Base-by-base conservation (phyloP, 2,797 vertebrate genomes). In the Pteronotus mesoamericanus region DNA sequence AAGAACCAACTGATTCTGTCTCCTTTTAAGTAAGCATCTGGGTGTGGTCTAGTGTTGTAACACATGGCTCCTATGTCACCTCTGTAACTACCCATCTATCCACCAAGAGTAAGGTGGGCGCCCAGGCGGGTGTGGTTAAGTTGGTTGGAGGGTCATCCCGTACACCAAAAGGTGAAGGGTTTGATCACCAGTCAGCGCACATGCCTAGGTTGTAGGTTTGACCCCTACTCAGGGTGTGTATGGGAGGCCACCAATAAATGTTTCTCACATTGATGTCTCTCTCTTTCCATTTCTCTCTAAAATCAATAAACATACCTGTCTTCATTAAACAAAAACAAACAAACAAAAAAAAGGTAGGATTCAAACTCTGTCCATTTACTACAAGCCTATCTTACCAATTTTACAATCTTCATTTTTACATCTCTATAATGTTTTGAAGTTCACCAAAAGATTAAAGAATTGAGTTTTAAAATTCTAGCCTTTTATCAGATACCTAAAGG, bases 391-490 rank as follows among this genome's bases (percentile, higher is more conserved):
- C 44, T 91, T 19, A 46, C n/a, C 46, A 77, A 44, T 74, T 53
- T 82, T 82, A 93, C 5, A 26, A 68, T 75, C 80, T 86, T 5
- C 39, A 69, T 24, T 86, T 91, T 69, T 14, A 90, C 86, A 22
- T 53, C 57, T 89, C 18, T 46, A 86, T 59, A 77, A 82, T 79
- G 14, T 85, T 77, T 18, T 83, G 34, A 91, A 94, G n/a, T 69
- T 91, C 34, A 61, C 22, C 42, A 80, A 80, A 84, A 44, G 34
- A 61, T 39, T 93, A 80, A 71, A 34, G 66, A 46, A 85, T 21
- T 78, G 61, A 86, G 15, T 92, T 93, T 84, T 79, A 61, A 84
- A 93, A 91, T 69, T 91, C 75, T 74, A 83, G 79, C 66, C 64
- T 86, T 90, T 94, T 80, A 51, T 24, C 53, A 94, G 32, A 71